Evolutionary conservation across 1,140 invertebrate species (phyloP).

Genomic region (Sitobion miscanthi): DNA sequence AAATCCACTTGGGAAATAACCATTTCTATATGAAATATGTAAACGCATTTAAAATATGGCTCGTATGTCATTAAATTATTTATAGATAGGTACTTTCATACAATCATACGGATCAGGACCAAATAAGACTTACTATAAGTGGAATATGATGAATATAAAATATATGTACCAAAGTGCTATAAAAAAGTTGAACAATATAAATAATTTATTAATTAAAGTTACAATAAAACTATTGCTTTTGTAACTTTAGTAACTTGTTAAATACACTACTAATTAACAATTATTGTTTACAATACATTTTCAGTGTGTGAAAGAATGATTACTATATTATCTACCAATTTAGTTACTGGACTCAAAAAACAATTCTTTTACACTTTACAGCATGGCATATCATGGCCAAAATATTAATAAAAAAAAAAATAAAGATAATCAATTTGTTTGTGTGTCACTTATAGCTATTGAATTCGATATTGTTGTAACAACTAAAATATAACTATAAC

Average conservation of each 20-base stretch:
- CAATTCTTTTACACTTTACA: neutral
- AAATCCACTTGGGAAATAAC: neutral
- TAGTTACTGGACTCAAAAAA: neutral
- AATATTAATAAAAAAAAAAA: too few relatives aligned
- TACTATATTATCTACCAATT: neutral
- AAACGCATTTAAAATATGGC: neutral
- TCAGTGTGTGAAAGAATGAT: too few relatives aligned
- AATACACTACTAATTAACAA: neutral
- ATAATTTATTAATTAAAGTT: neutral
- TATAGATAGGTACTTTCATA: neutral
- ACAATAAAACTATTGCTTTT: neutral
- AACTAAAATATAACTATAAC: neutral
- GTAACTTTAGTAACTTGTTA: neutral
- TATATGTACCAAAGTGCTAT: neutral
- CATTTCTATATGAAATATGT: slow-evolving; percentile 8
- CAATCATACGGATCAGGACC: neutral
- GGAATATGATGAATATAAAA: neutral
- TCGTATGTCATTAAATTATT: neutral
- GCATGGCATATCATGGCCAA: neutral
- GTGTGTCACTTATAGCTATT: neutral
- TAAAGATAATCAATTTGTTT: neutral
- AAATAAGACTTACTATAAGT: neutral
- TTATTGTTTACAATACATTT: neutral
- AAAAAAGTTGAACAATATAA: neutral
- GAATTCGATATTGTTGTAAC: neutral